phyloP scores from a whole-genome alignment of 1,140 invertebrate genomes.

The fruit fly (Drosophila melanogaster) region DNA sequence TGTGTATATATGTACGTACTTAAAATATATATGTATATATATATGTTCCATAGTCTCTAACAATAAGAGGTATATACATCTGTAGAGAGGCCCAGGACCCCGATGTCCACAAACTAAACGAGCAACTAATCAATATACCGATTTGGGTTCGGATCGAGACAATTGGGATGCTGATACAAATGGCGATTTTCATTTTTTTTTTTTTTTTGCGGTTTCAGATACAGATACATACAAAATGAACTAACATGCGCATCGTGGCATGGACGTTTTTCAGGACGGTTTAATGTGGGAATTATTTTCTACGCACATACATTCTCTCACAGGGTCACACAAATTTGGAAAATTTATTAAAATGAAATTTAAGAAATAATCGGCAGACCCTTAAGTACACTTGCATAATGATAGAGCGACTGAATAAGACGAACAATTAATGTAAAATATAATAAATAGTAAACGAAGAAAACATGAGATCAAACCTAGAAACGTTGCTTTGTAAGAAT shows the following conservation, averaged over 20 bases:
- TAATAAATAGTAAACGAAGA: no score
- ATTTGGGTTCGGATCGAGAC: constrained; percentile 16
- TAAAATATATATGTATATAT: constrained; percentile 53
- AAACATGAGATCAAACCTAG: no score
- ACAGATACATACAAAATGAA: constrained; percentile 33
- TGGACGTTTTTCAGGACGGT: constrained; percentile 79
- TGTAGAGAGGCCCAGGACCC: constrained; percentile 28
- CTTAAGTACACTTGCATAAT: no score
- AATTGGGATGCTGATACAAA: not conserved
- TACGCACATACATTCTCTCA: constrained; percentile 6
- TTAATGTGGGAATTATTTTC: constrained; percentile 60
- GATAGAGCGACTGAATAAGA: no score
- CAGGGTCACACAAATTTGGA: not conserved
- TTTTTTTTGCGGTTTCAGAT: not conserved
- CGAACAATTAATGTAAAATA: no score
- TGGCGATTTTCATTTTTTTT: not conserved
- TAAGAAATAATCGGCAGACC: not conserved
- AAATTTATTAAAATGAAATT: not conserved
- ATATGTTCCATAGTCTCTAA: constrained; percentile 66
- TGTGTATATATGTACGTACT: constrained; percentile 56
- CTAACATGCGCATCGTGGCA: constrained; percentile 55
- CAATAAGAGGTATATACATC: constrained; percentile 76
- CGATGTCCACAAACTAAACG: not conserved
- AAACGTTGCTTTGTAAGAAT: no score
- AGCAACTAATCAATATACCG: not conserved